Base-by-base conservation (phyloP, 1,140 invertebrate species). In the Panagrolaimus sp. region DNA sequence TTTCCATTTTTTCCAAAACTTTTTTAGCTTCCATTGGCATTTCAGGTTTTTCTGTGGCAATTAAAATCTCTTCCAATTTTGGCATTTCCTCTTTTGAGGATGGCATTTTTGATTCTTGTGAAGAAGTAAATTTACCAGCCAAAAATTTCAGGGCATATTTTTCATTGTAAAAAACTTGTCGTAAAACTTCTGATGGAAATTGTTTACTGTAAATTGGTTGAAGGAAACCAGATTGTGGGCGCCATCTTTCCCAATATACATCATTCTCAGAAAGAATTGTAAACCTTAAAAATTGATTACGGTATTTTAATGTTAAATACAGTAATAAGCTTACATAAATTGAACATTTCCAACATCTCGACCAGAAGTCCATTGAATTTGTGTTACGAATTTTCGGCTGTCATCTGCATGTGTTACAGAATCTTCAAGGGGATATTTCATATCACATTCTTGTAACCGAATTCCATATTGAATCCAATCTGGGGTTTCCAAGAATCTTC, bases 381-480 rank as follows among this genome's bases (percentile, higher is more conserved):
- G 69, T 5, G 65, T 67, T 17, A 76, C 17, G 48, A 75, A 76
- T 43, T 76, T 76, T 26, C 70, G 67, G 21, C 63, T 65, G 64
- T 75, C 74, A 38, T 72, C 48, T 9, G 45, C 62, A 45, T 76
- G 74, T 17, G 74, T 76, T 1, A 76, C 21, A 1, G 73, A 65
- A 38, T 76, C 74, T 15, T 72, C 70, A 9, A 48, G 32, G 7
- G 47, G 69, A 32, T 58, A 43, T 12, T 47, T 24, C 6, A 45
- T 32, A 38, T 64, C 65, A 38, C 74, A 76, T 65, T 75, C 66
- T 44, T 75, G 73, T 15, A 71, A 71, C 12, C 65, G 65, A 21
- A 76, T 65, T 3, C 73, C 74, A 43, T 71, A 72, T n/a, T 63
- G 65, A n/a, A 68, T 48, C 74, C 74, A 76, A 43, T 65, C 46